phyloP scores from a whole-genome alignment of 2,113 vertebrate species.

The Neopipo cinnamomea region DNA sequence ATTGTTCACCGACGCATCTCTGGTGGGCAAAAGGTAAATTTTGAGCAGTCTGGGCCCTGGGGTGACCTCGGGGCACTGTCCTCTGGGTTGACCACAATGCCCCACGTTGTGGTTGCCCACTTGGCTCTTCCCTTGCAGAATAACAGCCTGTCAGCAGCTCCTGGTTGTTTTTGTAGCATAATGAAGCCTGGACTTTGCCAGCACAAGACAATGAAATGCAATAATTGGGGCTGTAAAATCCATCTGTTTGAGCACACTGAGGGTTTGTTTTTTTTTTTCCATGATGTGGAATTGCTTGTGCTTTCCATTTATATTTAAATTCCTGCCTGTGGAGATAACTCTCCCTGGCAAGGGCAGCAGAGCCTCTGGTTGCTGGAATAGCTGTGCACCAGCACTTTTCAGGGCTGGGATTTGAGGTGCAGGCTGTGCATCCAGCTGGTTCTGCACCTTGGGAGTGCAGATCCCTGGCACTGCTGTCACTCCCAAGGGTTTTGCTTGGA shows the following conservation, averaged over 20 bases:
- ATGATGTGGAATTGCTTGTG: not conserved
- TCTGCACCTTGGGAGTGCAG: not conserved
- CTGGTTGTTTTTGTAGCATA: not conserved
- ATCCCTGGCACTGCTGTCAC: not conserved
- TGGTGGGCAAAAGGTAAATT: not conserved
- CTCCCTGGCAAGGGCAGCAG: not conserved
- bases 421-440: not conserved
- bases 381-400: not conserved
- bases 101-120: not conserved
- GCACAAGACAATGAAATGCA: constrained; percentile 29
- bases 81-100: not conserved
- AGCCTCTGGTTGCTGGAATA: not conserved
- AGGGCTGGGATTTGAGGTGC: not conserved
- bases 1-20: not conserved
- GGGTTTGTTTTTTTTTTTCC: not conserved
- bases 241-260: constrained; percentile 35
- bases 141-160: not conserved
- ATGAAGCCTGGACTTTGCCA: constrained; percentile 3
- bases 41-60: not conserved
- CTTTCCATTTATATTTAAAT: constrained; percentile 42
- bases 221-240: constrained; percentile 45
- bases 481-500: not conserved
- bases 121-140: not conserved
- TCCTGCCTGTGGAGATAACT: not conserved
- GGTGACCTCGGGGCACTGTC: not conserved